Conservation (phyloP, 2,113 vertebrate species). For the Ammodytes marinus region DNA sequence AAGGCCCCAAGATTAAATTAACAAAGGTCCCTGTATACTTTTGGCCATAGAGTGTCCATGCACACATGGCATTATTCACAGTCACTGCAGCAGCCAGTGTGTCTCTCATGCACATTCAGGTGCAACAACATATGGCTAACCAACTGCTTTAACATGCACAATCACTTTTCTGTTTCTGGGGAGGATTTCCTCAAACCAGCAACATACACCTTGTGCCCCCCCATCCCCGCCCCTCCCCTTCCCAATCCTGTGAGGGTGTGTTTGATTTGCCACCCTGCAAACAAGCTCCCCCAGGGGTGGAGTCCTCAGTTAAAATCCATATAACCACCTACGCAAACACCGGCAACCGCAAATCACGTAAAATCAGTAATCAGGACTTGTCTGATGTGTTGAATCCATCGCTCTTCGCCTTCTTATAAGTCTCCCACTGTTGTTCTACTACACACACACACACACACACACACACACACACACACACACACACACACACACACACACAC, state of each 20-base stretch:
- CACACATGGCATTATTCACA: constrained; percentile 1
- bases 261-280: constrained; percentile 18
- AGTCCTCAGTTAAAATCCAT: constrained; percentile 1
- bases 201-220: background rate
- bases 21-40: background rate
- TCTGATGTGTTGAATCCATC: constrained; percentile 9
- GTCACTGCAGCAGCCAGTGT: constrained; percentile 17
- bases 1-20: background rate
- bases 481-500: constrained; percentile 26
- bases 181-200: constrained; percentile 31
- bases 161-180: constrained; percentile 2
- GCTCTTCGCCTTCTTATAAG: background rate
- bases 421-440: constrained; percentile 1
- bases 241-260: background rate
- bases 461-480: background rate
- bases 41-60: background rate
- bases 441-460: constrained; percentile 9
- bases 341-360: background rate
- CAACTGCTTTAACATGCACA: constrained; percentile 26
- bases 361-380: constrained; percentile 22
- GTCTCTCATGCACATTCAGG: constrained; percentile 27
- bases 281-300: background rate
- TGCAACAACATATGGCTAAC: constrained; percentile 34
- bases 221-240: background rate
- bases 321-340: background rate